These are phyloP conservation scores for Troides helena DNA, from an alignment of 2,888 invertebrate species.

Conservation along the genomic window DNA sequence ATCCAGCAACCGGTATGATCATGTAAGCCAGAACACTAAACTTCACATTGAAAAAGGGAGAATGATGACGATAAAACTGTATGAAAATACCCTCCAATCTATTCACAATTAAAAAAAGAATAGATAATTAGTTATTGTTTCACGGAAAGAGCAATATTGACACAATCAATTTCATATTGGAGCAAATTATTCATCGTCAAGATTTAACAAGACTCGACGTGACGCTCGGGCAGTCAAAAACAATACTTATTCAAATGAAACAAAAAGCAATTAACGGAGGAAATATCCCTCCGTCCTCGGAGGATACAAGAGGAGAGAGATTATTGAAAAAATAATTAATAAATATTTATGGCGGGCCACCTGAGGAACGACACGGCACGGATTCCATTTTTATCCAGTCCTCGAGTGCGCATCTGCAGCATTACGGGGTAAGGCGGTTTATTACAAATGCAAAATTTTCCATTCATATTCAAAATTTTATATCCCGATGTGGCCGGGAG, in stretches of 20 bases:
- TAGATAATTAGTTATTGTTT: not conserved
- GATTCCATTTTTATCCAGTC: slow-evolving; percentile 72
- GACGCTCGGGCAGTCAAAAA: slow-evolving; percentile 76
- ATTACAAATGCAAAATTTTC: slow-evolving; percentile 92
- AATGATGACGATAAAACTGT: no score
- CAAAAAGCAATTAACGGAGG: slow-evolving; percentile 79
- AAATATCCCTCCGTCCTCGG: slow-evolving; percentile 75
- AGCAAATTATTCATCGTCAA: slow-evolving; percentile 69
- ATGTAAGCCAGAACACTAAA: no score
- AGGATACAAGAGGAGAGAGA: slow-evolving; percentile 73
- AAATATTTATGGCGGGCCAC: slow-evolving; percentile 79
- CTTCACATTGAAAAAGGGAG: no score
- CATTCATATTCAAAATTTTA: slow-evolving; percentile 95
- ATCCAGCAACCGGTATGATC: no score
- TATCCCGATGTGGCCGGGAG: slow-evolving; percentile 85
- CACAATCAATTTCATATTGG: slow-evolving; percentile 61
- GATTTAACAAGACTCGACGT: slow-evolving; percentile 70
- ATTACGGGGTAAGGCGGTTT: slow-evolving; percentile 82
- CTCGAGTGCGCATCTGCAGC: slow-evolving; percentile 73
- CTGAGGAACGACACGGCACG: slow-evolving; percentile 68
- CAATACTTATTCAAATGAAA: slow-evolving; percentile 81
- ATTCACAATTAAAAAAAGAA: not conserved
- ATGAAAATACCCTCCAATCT: no score
- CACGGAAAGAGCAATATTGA: slow-evolving; percentile 51
- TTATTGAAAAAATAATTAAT: slow-evolving; percentile 81